phyloP scores from a whole-genome alignment of 2,113 vertebrate species.

The Rhabdornis inornatus region DNA sequence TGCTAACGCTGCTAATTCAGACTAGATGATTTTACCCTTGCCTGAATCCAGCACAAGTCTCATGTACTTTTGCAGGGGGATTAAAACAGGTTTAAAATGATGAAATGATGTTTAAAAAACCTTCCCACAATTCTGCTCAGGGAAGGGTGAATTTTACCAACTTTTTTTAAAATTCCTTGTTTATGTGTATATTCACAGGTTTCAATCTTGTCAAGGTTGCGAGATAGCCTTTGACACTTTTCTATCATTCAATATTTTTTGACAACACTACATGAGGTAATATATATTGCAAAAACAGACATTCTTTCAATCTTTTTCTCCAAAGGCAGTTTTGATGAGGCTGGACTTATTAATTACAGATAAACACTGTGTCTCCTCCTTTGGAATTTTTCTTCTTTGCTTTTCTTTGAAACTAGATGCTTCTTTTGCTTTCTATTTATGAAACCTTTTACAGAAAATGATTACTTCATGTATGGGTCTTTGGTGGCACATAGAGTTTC shows the following conservation, averaged over 20 bases:
- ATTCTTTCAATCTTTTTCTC: not conserved
- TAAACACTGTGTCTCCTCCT: not conserved
- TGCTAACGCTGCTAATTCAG: conserved; percentile 31
- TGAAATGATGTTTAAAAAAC: not conserved
- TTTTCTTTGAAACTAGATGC: not conserved
- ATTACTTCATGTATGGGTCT: not conserved
- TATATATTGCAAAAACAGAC: not conserved
- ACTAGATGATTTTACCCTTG: not conserved
- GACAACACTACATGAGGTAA: not conserved
- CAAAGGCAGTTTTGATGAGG: not conserved
- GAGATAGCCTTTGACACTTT: not conserved
- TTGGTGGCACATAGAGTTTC: not conserved
- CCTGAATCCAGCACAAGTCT: conserved; percentile 7
- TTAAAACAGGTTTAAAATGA: not conserved
- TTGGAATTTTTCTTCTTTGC: not conserved
- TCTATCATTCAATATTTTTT: not conserved
- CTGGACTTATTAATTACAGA: not conserved
- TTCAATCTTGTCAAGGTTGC: not conserved
- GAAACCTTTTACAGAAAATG: conserved; percentile 41
- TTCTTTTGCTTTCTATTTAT: conserved; percentile 38
- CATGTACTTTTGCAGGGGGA: not conserved
- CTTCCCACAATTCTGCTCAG: not conserved
- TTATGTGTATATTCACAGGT: not conserved
- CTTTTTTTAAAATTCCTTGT: not conserved
- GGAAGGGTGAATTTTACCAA: not conserved